These are phyloP conservation scores for Agrypnia vestita DNA, from an alignment of 1,140 invertebrate species.

Conservation along the genomic window DNA sequence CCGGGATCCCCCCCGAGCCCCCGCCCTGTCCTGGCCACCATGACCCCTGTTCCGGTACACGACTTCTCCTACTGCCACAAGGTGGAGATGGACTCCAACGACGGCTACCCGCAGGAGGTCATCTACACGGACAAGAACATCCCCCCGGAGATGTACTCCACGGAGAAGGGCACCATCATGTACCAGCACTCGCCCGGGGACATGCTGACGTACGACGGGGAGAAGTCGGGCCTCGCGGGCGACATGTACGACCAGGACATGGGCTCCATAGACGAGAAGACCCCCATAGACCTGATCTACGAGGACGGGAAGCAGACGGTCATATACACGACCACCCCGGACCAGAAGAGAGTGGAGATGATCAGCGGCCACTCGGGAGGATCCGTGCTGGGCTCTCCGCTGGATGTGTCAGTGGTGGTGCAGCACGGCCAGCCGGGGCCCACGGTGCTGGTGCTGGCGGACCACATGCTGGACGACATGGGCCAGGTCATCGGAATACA, in stretches of 20 bases:
- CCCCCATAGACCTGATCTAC: slow-evolving; percentile 85
- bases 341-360: slow-evolving; percentile 72
- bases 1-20: slow-evolving; percentile 75
- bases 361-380: slow-evolving; percentile 70
- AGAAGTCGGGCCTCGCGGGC: slow-evolving; percentile 73
- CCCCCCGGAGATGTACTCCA: slow-evolving; percentile 58
- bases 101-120: slow-evolving; percentile 69
- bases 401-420: slow-evolving; percentile 70
- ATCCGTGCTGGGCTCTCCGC: slow-evolving; percentile 65
- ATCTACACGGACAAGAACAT: slow-evolving; percentile 60
- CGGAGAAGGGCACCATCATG: slow-evolving; percentile 69
- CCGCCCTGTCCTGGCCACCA: slow-evolving; percentile 82
- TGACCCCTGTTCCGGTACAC: slow-evolving; percentile 76
- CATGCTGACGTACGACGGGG: slow-evolving; percentile 74
- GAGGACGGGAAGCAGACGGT: slow-evolving; percentile 87
- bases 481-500: slow-evolving; percentile 72
- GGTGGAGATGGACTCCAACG: slow-evolving; percentile 72
- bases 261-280: slow-evolving; percentile 79
- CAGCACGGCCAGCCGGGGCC: slow-evolving; percentile 65
- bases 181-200: slow-evolving; percentile 72
- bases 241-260: slow-evolving; percentile 75
- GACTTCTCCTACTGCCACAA: slow-evolving; percentile 75
- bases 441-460: slow-evolving; percentile 71
- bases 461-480: slow-evolving; percentile 69
- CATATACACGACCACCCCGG: slow-evolving; percentile 82